Base-by-base conservation (phyloP, 2,797 vertebrate species). In the Eupleurogrammus muticus region DNA sequence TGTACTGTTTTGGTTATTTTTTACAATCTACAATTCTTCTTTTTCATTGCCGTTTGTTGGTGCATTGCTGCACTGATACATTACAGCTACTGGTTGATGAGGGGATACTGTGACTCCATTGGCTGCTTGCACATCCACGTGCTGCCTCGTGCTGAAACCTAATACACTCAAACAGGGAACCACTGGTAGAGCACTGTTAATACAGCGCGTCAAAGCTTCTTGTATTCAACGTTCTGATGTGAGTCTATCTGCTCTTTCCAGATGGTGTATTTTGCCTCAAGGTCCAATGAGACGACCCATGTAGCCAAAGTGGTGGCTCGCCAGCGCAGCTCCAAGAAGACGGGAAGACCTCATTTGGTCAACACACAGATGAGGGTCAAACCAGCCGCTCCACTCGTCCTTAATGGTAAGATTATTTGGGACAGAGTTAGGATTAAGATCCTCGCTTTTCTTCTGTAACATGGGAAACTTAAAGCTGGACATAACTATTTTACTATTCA, bases 331-430 rank as follows among this genome's bases (percentile, higher is more conserved):
- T 96, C 96, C 63, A 97, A 96, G 90, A 97, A 95, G 85, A 93
- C 87, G 0, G 96, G 96, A 21, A 92, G 94, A n/a, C 90, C 86
- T 53, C 90, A 93, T 72, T 84, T 97, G 82, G 96, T 98, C 80
- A 98, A 98, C 90, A 97, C 96, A 66, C 96, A 96, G 73, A 97
- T 98, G 96, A 96, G 97, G 89, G 90, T 97, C 50, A 98, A 97
- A 88, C 95, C 93, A 11, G 85, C 88, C 10, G 90, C 93, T 0
- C 94, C 95, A 0, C 92, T 97, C 7, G 89, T 89, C 5, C 90
- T 97, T 52, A 95, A 96, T 77, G 97, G 97, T 98, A 83, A 82
- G 82, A 59, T 19, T 44, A 16, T 17, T 44, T 24, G 48, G 5
- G 11, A 38, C 12, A 0, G 17, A 7, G 2, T 53, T 40, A 20